Evolutionary conservation across 1,140 invertebrate genomes (phyloP), one percentile per base, ranked within the genome.

Genomic region (Venturia canescens): DNA sequence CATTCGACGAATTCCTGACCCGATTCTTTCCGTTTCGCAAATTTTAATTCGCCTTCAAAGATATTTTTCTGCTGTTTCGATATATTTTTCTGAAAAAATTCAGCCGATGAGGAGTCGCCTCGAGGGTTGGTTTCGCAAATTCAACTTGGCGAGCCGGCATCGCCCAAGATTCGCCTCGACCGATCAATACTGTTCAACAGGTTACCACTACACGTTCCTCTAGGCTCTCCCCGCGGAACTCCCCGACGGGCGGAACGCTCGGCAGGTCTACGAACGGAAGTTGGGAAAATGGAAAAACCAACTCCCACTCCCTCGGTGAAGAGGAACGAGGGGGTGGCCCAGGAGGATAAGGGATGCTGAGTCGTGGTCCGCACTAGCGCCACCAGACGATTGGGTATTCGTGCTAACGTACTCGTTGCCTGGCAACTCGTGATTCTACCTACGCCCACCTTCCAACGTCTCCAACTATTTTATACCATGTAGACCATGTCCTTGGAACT

Each of bases 101-200:
- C n/a, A 34, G 31, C 1, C 15, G 66, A 69, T 18, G 26, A 69
- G 16, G 29, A 69, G 21, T 31, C 31, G 16, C 1, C 16, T 27
- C 3, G n/a, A 23, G 23, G 26, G 27, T 18, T 31, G 18, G 66
- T 15, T 69, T 18, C 29, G 66, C 9, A 31, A 66, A 80, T 53
- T 69, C 29, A 34, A 69, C 66, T 69, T 31, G 26, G 66, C 53
- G 50, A 71, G 48, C 29, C 9, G 80, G 57, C 74, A 71, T 72
- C 74, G 79, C 50, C 50, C 53, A 81, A 79, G 63, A 81, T 71
- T 81, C 80, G 80, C 82, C 81, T 9, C 76, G 83, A 69, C 66
- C 66, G 86, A 87, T 87, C 86, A 87, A 87, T 87, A 87, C 86
- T 81, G 75, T 83, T 87, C 87, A 87, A 87, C 87, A 87, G 86